These are phyloP conservation scores for Apeltes quadracus DNA, from an alignment of 2,113 vertebrate species.

Conservation along the genomic window DNA sequence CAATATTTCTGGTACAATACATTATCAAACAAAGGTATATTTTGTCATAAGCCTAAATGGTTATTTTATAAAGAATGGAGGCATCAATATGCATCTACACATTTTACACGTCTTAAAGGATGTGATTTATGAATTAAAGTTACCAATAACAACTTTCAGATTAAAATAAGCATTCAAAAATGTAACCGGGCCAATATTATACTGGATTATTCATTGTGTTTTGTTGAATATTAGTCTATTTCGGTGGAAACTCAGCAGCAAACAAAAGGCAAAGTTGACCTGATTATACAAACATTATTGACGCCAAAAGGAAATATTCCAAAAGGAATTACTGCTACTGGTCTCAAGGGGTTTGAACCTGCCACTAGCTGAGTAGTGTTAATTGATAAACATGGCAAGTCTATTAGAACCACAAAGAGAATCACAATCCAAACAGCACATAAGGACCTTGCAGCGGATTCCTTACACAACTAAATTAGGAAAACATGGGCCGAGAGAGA, in stretches of 20 bases:
- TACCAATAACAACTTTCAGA: background rate
- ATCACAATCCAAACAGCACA: slow-evolving; percentile 93
- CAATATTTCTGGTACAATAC: background rate
- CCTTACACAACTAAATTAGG: slow-evolving; percentile 98
- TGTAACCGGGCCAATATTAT: background rate
- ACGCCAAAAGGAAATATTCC: slow-evolving; percentile 58
- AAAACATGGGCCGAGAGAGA: slow-evolving; percentile 95
- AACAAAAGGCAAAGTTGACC: slow-evolving; percentile 12
- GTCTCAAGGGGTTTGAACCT: slow-evolving; percentile 81
- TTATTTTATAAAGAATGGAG: background rate
- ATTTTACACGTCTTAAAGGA: background rate
- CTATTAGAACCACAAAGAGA: slow-evolving; percentile 94
- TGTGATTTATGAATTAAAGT: background rate
- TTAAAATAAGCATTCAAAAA: background rate
- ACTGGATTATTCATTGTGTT: background rate
- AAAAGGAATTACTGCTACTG: slow-evolving; percentile 52
- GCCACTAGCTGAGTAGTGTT: slow-evolving; percentile 85
- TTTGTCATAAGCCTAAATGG: background rate
- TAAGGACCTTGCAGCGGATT: slow-evolving; percentile 87
- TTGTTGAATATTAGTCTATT: background rate
- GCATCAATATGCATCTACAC: background rate
- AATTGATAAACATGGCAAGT: slow-evolving; percentile 94
- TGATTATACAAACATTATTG: slow-evolving; percentile 53
- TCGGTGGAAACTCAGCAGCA: background rate
- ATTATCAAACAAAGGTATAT: background rate